Evolutionary conservation across 1,140 invertebrate genomes (phyloP).

Genomic region (Copidosoma floridanum): DNA sequence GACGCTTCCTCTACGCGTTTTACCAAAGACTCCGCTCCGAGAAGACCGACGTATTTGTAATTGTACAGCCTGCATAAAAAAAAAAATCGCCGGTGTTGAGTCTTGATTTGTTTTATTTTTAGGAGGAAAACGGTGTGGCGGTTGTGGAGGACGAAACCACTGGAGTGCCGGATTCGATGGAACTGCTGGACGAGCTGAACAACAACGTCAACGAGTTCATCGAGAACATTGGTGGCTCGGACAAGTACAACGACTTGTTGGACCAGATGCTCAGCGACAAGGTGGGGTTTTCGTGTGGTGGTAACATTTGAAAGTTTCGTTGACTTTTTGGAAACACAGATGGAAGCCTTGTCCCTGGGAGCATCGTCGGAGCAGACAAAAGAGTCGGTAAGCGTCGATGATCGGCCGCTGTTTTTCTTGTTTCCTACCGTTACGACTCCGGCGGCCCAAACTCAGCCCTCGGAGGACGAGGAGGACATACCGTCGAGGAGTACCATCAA

Average conservation of each 20-base stretch:
- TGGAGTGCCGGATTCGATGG: conserved; percentile 46
- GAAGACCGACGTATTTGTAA: too few species aligned
- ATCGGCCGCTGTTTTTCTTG: conserved; percentile 43
- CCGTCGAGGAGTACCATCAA: conserved; percentile 76
- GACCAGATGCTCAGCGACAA: conserved; percentile 33
- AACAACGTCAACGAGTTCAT: conserved; percentile 46
- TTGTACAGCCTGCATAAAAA: too few species aligned
- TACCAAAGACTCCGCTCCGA: conserved; percentile 36
- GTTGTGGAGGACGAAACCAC: conserved; percentile 47
- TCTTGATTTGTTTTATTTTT: too few species aligned
- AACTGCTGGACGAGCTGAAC: conserved; percentile 50
- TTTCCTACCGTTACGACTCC: conserved; percentile 43
- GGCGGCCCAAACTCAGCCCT: conserved; percentile 49
- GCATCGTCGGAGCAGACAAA: conserved; percentile 34
- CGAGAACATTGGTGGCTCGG: conserved; percentile 39
- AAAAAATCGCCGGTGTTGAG: too few species aligned
- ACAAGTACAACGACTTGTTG: conserved; percentile 33
- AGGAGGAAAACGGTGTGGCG: conserved; percentile 44
- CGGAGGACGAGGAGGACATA: conserved; percentile 81
- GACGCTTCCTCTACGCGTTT: too few species aligned
- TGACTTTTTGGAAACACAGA: conserved; percentile 23
- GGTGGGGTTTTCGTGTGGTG: conserved; percentile 30
- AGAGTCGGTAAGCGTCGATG: conserved; percentile 15
- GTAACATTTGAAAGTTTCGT: background rate
- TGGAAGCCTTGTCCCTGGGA: conserved; percentile 41